Evolutionary conservation across 2,797 vertebrate species (phyloP), one percentile per base, ranked within the genome.

Genomic region (Clarias platycephalus): DNA sequence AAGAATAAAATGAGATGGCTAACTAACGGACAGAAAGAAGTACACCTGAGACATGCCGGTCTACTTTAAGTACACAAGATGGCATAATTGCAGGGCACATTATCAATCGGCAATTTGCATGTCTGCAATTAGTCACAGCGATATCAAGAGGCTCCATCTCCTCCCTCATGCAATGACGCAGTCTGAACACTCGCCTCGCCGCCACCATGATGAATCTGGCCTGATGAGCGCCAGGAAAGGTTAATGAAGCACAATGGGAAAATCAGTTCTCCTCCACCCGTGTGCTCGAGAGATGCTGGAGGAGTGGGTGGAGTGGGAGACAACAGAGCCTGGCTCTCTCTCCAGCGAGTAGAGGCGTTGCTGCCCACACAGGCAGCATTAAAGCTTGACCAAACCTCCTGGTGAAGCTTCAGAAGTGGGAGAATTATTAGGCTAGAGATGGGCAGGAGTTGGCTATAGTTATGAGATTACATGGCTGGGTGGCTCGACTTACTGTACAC

Each of bases 201-300:
- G 90, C 89, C 89, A 90, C 86, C 89, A 86, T 82, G 87, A 91
- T 89, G 86, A 90, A 89, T 88, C 84, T 31, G 44, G 83, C 83
- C 84, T 90, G 89, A 89, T 90, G 88, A 88, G 85, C 89, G 86
- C 84, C 85, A 88, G 90, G 82, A 88, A 91, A 93, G 93, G 94
- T 94, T 94, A 94, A 94, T 93, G 92, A 92, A 85, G 84, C 92
- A 91, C 92, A 91, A 91, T 92, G 93, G 92, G 93, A 93, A 53
- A 94, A 93, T 94, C 92, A 93, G 88, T 84, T 88, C 91, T 87
- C 71, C 76, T 86, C 89, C 89, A 88, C 88, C 85, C 71, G 72
- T 58, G 68, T 84, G 34, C 77, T 37, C 16, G 16, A 80, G 77
- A 84, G 85, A 86, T 82, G 87, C 88, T 88, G 86, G 87, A 88